Conservation (phyloP, 1,140 invertebrate species). For the Leptinotarsa undecemlineata region DNA sequence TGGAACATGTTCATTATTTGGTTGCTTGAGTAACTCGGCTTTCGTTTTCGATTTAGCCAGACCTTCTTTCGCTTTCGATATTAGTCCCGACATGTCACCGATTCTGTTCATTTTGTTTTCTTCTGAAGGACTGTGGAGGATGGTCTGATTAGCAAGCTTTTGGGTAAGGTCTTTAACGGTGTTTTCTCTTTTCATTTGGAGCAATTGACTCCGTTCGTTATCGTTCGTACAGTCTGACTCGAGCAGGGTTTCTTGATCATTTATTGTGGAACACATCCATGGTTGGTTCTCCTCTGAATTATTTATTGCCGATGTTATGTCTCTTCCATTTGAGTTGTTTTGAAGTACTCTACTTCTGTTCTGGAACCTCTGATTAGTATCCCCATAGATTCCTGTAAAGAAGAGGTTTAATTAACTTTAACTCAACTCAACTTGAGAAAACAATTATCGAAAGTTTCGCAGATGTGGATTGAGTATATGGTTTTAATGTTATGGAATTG, state of each 20-base stretch:
- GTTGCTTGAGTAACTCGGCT: constrained; percentile 70
- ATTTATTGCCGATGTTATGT: constrained; percentile 62
- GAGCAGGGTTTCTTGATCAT: constrained; percentile 59
- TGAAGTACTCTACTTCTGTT: constrained; percentile 56
- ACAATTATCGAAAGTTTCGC: background rate
- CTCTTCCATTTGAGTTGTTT: constrained; percentile 58
- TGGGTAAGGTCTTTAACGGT: constrained; percentile 81
- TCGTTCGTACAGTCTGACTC: constrained; percentile 62
- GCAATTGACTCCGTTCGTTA: constrained; percentile 62
- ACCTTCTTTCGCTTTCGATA: constrained; percentile 92
- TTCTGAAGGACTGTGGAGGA: constrained; percentile 62
- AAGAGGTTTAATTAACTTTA: constrained; percentile 26
- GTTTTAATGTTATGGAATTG: too few relatives aligned
- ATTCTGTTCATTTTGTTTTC: constrained; percentile 61
- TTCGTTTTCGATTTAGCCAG: constrained; percentile 81
- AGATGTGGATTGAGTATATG: too few relatives aligned
- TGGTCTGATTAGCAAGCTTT: constrained; percentile 73
- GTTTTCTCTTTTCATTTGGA: constrained; percentile 73
- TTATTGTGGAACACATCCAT: constrained; percentile 60
- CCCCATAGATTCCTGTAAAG: constrained; percentile 58
- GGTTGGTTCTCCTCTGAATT: constrained; percentile 67
- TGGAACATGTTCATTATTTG: constrained; percentile 64
- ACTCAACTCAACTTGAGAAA: background rate
- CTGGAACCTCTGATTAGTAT: constrained; percentile 62
- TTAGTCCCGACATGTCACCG: constrained; percentile 85